Base-by-base conservation (phyloP, 2,888 invertebrate genomes). In the Lottia scabra region DNA sequence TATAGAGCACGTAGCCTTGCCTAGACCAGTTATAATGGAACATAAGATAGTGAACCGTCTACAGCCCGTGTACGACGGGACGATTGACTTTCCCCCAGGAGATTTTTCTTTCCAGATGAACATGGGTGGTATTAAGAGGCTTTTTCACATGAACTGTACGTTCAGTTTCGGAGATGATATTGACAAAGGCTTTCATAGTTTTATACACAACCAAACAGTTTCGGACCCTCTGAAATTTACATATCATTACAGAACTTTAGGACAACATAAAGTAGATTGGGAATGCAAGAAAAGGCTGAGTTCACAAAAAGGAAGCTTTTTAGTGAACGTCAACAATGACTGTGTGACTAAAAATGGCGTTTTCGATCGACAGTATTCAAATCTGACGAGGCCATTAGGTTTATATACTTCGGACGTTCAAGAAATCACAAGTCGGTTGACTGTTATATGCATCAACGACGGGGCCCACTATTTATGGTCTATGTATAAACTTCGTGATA, bases 361-460 rank as follows among this genome's bases (percentile, higher is more conserved):
- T 15, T 70, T 70, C 38, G 70, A 70, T 62, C 43, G 65, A 13
- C 70, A 70, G 63, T 66, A 70, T 44, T 70, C 70, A 5, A 38
- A 56, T 43, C 12, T 43, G 4, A 15, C 27, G 23, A 65, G 62
- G 19, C 70, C 70, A 1, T n/a, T 70, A 48, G 56, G 38, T 30
- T 62, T 56, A 12, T 70, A 65, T 27, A 62, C 70, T 12, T 66
- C 65, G 19, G 56, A 45, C 15, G n/a, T 27, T 2, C 38, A 65
- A 0, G 45, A 65, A 27, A 56, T 70, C 10, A 19, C 56, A 5
- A 66, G 56, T 19, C 65, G 70, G 19, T 44, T 70, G 2, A 66
- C 65, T 16, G 48, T 70, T 8, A n/a, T 64, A 1, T 70, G 70
- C 62, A 65, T 56, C 63, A 48, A 65, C 16, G 56, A 66, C 4